Percentiles rank a stretch among this genome's conserved stretches.
Evolutionary conservation across 2,113 vertebrate species (phyloP).

Genomic region (Rhinopomastus cyanomelas): DNA sequence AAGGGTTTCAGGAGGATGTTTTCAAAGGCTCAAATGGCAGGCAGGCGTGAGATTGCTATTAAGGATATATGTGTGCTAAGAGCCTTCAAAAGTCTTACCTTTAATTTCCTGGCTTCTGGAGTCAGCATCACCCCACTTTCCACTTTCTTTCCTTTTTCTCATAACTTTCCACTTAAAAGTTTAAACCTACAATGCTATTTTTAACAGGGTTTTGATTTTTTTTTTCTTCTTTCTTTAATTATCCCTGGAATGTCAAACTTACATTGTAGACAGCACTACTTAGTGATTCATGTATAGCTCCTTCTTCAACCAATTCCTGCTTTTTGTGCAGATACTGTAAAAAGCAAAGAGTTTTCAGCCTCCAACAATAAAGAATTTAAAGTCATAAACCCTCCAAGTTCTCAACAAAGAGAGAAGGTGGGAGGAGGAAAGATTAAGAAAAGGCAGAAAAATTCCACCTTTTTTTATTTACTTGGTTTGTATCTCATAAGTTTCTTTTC

Average conservation of each 20-base stretch:
- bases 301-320: constrained; percentile 15
- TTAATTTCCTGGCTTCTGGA: neutral
- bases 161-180: neutral
- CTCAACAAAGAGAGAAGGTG: constrained; percentile 9
- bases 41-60: neutral
- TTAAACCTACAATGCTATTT: neutral
- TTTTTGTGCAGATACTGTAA: constrained; percentile 65
- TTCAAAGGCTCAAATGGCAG: neutral
- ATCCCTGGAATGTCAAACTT: neutral
- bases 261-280: neutral
- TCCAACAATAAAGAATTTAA: constrained; percentile 36
- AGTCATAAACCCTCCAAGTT: constrained; percentile 4
- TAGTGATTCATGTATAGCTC: neutral
- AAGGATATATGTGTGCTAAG: neutral
- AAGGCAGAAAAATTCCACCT: neutral
- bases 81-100: neutral
- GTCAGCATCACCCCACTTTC: neutral
- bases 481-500: constrained; percentile 39
- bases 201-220: neutral
- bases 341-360: constrained; percentile 30
- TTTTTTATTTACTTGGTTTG: constrained; percentile 24
- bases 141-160: neutral
- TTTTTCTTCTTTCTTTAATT: neutral
- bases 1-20: neutral
- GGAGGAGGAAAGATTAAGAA: constrained; percentile 13